Conservation (phyloP, 1,140 invertebrate species). For the Bombus turneri region DNA sequence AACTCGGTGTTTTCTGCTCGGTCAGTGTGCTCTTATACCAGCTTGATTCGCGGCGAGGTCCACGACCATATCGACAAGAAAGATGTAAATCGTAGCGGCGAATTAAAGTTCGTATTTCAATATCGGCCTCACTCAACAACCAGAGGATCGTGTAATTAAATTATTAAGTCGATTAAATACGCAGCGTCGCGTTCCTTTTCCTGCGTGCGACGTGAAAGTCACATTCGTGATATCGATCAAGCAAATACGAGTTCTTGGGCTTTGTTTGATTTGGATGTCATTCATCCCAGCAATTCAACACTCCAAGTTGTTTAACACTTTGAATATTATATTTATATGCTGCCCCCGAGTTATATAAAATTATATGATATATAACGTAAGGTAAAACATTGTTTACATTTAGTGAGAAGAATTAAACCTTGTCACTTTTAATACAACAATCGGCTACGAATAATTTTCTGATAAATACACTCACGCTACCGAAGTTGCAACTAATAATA, state of each 20-base stretch:
- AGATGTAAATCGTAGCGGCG: conserved; percentile 58
- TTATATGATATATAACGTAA: too few species aligned
- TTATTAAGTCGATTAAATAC: conserved; percentile 37
- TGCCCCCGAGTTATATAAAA: too few species aligned
- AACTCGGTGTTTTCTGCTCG: conserved; percentile 65
- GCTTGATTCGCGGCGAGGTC: neutral
- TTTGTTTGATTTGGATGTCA: neutral
- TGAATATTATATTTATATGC: too few species aligned
- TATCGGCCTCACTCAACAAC: conserved; percentile 37
- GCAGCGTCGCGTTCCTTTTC: neutral
- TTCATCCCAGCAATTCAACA: neutral
- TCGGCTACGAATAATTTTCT: too few species aligned
- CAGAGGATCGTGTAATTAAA: conserved; percentile 44
- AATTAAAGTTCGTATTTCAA: conserved; percentile 40
- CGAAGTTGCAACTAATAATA: too few species aligned
- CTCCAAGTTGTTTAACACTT: too few species aligned
- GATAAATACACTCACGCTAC: too few species aligned
- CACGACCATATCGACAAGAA: conserved; percentile 40
- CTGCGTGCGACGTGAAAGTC: neutral
- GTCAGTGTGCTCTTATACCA: conserved; percentile 23
- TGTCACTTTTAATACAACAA: too few species aligned
- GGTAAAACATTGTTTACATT: too few species aligned
- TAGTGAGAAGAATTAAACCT: too few species aligned
- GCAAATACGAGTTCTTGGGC: too few species aligned
- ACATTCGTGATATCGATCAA: too few species aligned